Percentiles rank a stretch among this genome's conserved stretches.
Conservation (phyloP, 2,113 vertebrate species). For the Collichthys lucidus region DNA sequence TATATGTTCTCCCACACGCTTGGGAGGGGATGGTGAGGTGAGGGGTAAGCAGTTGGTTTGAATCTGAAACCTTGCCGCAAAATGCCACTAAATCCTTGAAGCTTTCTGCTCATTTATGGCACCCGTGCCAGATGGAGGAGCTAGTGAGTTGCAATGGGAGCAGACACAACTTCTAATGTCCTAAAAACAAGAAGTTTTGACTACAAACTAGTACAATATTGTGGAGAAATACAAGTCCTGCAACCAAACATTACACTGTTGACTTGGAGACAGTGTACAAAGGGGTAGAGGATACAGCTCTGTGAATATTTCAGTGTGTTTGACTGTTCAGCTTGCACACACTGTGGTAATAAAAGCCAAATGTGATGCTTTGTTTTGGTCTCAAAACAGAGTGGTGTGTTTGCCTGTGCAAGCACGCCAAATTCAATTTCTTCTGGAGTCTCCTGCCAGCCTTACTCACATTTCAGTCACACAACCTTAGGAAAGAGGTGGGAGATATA, state of each 20-base stretch:
- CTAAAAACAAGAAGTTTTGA: not conserved
- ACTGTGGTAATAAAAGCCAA: conserved; percentile 54
- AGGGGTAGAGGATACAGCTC: conserved; percentile 11
- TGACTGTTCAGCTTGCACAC: conserved; percentile 18
- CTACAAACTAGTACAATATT: not conserved
- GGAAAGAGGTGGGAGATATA: not conserved
- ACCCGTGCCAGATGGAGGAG: not conserved
- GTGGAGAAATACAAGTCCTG: not conserved
- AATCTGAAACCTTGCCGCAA: too few relatives aligned
- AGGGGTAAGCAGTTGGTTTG: too few relatives aligned
- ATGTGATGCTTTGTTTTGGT: conserved; percentile 46
- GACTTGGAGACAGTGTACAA: conserved; percentile 10
- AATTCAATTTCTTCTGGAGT: conserved; percentile 19
- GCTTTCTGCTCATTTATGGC: not conserved
- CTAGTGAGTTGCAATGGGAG: not conserved
- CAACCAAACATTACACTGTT: conserved; percentile 29
- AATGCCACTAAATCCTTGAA: not conserved
- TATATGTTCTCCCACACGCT: too few relatives aligned
- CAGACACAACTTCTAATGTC: not conserved
- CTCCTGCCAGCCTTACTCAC: conserved; percentile 11
- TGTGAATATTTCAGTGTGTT: conserved; percentile 44
- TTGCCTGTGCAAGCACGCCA: conserved; percentile 15
- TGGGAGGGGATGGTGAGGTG: too few relatives aligned
- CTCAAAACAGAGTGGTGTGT: conserved; percentile 32
- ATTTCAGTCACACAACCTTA: conserved; percentile 25